Conservation (phyloP, 2,113 vertebrate species). For the Nothocercus nigrocapillus region DNA sequence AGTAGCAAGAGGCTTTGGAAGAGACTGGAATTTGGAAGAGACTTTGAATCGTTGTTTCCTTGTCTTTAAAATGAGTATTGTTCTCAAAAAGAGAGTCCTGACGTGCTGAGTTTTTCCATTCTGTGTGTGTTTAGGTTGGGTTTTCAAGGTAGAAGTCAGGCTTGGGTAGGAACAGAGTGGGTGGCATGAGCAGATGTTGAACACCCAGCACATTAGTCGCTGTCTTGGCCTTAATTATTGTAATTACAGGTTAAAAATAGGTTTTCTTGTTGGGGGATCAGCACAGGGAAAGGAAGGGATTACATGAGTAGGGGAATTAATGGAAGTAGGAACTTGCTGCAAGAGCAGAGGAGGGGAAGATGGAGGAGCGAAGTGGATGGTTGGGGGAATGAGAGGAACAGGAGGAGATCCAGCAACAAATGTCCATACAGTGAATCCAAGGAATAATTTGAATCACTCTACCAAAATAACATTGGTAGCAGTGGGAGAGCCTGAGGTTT, state of each 20-base stretch:
- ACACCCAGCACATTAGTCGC: not conserved
- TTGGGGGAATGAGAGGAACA: not conserved
- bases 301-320: not conserved
- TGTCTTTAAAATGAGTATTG: not conserved
- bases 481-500: not conserved
- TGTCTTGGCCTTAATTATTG: not conserved
- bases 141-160: not conserved
- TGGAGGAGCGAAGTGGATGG: not conserved
- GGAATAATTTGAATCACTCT: fast-evolving
- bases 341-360: not conserved
- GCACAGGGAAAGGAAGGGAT: not conserved
- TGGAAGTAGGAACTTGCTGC: not conserved
- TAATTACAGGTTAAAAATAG: not conserved
- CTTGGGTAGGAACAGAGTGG: not conserved
- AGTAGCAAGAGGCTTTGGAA: not conserved
- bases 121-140: not conserved
- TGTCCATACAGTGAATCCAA: not conserved
- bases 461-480: not conserved
- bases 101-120: not conserved
- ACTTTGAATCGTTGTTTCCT: fast-evolving
- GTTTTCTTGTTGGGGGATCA: not conserved
- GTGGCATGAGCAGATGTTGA: not conserved
- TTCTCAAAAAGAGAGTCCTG: not conserved
- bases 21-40: no score
- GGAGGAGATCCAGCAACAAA: not conserved